Conservation (phyloP, 2,113 vertebrate species). For the Colaptes auratus region DNA sequence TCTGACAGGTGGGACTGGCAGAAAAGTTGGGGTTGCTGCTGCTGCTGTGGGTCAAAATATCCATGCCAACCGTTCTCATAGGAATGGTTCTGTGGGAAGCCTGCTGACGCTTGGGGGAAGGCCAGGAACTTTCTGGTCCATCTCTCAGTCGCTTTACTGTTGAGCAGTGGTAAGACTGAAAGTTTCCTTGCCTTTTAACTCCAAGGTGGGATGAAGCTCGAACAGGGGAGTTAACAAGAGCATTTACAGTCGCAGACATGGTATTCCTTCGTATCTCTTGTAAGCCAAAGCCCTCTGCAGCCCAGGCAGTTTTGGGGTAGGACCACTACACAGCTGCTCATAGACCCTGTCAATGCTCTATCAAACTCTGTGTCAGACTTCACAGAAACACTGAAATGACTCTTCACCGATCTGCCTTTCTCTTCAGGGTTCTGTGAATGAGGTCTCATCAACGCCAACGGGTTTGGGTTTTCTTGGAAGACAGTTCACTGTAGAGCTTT, state of each 20-base stretch:
- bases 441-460: background rate
- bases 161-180: background rate
- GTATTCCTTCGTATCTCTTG: conserved; percentile 18
- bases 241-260: conserved; percentile 61
- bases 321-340: background rate
- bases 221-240: conserved; percentile 60
- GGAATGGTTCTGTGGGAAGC: background rate
- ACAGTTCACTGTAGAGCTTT: background rate
- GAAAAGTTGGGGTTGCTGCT: background rate
- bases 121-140: background rate
- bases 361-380: background rate
- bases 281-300: conserved; percentile 14
- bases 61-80: background rate
- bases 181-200: conserved; percentile 40
- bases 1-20: background rate
- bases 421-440: background rate
- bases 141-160: conserved; percentile 51
- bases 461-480: background rate
- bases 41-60: background rate
- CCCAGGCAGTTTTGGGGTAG: background rate
- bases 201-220: background rate
- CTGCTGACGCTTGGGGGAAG: background rate
- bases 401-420: background rate
- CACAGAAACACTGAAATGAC: background rate
- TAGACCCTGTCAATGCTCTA: background rate